phyloP scores from a whole-genome alignment of 2,888 invertebrate species.

The Unio delphinus region DNA sequence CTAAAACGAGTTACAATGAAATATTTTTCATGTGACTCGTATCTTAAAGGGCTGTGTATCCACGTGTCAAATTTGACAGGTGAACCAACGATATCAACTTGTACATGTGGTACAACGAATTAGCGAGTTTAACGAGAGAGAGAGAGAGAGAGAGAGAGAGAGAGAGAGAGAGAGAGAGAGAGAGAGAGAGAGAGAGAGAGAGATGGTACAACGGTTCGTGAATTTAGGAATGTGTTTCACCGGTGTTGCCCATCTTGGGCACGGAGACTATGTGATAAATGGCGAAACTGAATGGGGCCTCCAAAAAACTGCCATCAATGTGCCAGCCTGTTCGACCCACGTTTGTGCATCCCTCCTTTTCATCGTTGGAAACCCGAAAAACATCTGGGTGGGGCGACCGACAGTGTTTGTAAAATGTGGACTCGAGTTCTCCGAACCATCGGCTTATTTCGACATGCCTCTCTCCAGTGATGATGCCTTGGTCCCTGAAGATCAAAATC shows the following conservation, averaged over 20 bases:
- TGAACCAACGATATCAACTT: neutral
- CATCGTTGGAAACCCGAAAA: conserved; percentile 64
- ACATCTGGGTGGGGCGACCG: conserved; percentile 64
- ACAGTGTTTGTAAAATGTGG: conserved; percentile 66
- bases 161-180: too few species aligned
- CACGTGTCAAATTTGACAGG: too few species aligned
- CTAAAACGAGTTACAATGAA: too few species aligned
- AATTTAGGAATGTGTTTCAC: conserved; percentile 25
- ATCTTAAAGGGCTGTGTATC: too few species aligned
- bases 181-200: too few species aligned
- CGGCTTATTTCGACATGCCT: conserved; percentile 61
- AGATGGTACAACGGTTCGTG: neutral
- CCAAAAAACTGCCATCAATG: conserved; percentile 67
- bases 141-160: too few species aligned
- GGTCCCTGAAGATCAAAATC: conserved; percentile 62
- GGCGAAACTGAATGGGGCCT: conserved; percentile 58
- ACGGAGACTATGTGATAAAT: conserved; percentile 63
- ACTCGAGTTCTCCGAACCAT: conserved; percentile 66
- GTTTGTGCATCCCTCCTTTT: conserved; percentile 60
- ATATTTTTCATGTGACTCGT: too few species aligned
- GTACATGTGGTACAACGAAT: too few species aligned
- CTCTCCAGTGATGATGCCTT: conserved; percentile 52
- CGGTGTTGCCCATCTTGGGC: conserved; percentile 62
- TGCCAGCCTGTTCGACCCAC: conserved; percentile 68
- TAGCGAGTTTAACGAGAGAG: too few species aligned